Evolutionary conservation across 2,888 invertebrate genomes (phyloP).

Genomic region (Cheilosia pagana): DNA sequence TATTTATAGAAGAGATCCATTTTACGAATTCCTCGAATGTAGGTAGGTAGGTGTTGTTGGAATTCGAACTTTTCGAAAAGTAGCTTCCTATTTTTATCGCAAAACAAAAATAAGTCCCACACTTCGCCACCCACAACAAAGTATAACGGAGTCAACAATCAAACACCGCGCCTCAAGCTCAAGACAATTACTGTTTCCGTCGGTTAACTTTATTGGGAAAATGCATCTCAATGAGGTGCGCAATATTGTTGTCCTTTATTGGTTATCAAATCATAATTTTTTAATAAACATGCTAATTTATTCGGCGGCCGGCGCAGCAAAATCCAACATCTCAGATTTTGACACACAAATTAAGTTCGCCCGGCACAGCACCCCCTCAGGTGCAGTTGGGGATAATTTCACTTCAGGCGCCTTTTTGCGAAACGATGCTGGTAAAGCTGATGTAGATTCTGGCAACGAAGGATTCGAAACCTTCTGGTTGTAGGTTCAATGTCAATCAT

Average conservation of each 20-base stretch:
- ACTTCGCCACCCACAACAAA: too few relatives aligned
- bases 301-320: neutral
- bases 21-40: too few relatives aligned
- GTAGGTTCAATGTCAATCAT: too few relatives aligned
- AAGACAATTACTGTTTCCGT: neutral
- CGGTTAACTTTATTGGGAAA: neutral
- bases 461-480: too few relatives aligned
- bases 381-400: neutral
- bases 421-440: neutral
- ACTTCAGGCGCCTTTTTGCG: neutral
- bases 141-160: too few relatives aligned
- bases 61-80: too few relatives aligned
- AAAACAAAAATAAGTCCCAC: too few relatives aligned
- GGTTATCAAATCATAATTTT: slow-evolving; percentile 33
- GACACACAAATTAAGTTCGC: neutral
- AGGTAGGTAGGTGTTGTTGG: too few relatives aligned
- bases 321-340: neutral
- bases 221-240: neutral
- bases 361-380: neutral
- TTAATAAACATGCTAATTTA: slow-evolving; percentile 58
- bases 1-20: too few relatives aligned
- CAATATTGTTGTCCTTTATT: slow-evolving; percentile 12
- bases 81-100: too few relatives aligned
- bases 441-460: neutral
- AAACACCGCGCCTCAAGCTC: too few relatives aligned